Conservation (phyloP, 2,113 vertebrate genomes). For the Phocoena phocoena region DNA sequence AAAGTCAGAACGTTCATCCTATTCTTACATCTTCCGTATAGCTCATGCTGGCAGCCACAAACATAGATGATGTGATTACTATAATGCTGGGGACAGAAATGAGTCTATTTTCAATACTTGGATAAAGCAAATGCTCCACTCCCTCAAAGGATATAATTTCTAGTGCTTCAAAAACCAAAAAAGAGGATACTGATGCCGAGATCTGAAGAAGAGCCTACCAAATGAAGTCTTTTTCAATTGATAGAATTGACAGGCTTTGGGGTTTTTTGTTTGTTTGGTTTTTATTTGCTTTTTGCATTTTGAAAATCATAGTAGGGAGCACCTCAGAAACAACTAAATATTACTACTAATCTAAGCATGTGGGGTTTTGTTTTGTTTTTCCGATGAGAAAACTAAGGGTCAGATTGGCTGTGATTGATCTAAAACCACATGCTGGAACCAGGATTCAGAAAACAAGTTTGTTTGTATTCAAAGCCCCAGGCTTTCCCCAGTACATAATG, state of each 20-base stretch:
- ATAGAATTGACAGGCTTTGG: background rate
- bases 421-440: background rate
- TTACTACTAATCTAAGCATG: slow-evolving; percentile 14
- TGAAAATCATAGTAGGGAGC: background rate
- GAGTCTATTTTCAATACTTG: slow-evolving; percentile 14
- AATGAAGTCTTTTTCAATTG: background rate
- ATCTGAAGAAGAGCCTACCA: background rate
- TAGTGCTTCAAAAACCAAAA: background rate
- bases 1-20: background rate
- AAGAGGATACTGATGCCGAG: background rate
- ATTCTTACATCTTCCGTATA: background rate
- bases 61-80: background rate
- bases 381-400: slow-evolving; percentile 13
- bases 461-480: background rate
- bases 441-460: background rate
- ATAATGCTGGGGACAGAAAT: background rate
- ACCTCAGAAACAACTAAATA: background rate
- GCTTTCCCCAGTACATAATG: background rate
- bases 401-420: background rate
- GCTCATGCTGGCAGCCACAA: slow-evolving; percentile 25
- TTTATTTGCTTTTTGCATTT: background rate
- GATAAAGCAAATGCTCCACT: background rate
- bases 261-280: background rate
- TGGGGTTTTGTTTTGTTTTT: too few species aligned
- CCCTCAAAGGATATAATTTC: background rate